Evolutionary conservation across 2,797 vertebrate species (phyloP).

Genomic region (Morus bassanus): DNA sequence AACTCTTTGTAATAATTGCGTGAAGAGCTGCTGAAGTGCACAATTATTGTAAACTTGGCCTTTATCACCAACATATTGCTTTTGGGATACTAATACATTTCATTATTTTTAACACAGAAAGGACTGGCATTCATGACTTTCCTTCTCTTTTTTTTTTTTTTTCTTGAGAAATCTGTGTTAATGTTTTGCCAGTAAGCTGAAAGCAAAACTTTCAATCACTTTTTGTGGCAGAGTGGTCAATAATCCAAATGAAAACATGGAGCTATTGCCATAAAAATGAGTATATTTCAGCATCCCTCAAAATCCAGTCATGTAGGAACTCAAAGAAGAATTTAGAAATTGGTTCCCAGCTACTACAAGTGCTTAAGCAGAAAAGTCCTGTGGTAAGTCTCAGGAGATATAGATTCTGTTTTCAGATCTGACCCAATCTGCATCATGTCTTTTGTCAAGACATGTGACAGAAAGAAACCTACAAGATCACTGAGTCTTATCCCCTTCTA

Average conservation of each 20-base stretch:
- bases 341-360: neutral
- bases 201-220: neutral
- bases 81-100: neutral
- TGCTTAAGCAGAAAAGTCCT: neutral
- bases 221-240: neutral
- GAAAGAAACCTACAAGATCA: neutral
- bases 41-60: neutral
- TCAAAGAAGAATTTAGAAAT: neutral
- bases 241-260: neutral
- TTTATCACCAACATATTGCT: neutral
- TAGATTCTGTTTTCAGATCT: neutral
- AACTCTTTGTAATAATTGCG: neutral
- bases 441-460: neutral
- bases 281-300: neutral
- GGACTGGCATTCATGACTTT: neutral
- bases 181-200: neutral
- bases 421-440: neutral
- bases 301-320: neutral
- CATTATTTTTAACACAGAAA: neutral
- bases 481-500: neutral
- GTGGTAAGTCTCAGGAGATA: neutral
- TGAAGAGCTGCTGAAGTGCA: neutral
- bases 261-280: neutral
- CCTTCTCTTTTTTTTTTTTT: fast-evolving
- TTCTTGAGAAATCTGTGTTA: neutral